Conservation (phyloP, 2,888 invertebrate species). For the Chaetoderma sp. region DNA sequence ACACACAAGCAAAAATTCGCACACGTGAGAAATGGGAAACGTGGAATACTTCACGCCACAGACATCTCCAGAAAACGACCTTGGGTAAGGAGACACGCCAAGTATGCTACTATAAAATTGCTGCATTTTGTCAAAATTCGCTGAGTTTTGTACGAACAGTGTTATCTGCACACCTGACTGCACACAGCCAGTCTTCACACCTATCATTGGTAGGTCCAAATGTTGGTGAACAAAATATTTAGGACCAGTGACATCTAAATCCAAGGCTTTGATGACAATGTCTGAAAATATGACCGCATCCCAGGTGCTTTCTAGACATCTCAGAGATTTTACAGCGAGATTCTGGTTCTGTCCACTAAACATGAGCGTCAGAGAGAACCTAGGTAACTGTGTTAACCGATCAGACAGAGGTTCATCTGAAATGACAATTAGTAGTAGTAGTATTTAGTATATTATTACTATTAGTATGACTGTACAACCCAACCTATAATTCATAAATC, state of each 20-base stretch:
- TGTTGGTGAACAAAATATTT: conserved; percentile 17
- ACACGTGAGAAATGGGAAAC: conserved; percentile 15
- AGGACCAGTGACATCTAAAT: conserved; percentile 12
- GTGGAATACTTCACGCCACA: conserved; percentile 10
- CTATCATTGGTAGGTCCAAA: conserved; percentile 20
- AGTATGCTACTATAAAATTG: conserved; percentile 17
- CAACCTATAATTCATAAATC: too few relatives aligned
- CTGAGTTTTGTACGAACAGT: conserved; percentile 17
- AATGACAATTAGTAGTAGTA: too few relatives aligned
- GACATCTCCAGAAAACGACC: background rate
- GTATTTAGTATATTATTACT: too few relatives aligned
- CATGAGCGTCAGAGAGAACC: conserved; percentile 14
- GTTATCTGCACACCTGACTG: conserved; percentile 23
- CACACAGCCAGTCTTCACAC: conserved; percentile 19
- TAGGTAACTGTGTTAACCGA: too few relatives aligned
- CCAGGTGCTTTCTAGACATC: conserved; percentile 17
- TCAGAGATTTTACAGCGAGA: conserved; percentile 14
- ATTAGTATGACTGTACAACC: too few relatives aligned
- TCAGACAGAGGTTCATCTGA: too few relatives aligned
- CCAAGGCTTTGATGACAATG: conserved; percentile 13
- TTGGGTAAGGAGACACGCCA: conserved; percentile 16
- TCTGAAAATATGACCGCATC: conserved; percentile 15
- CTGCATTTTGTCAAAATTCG: conserved; percentile 22
- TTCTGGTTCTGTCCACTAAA: conserved; percentile 20
- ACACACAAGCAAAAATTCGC: conserved; percentile 19